Conservation (phyloP, 2,113 vertebrate species). For the Cheilinus undulatus region DNA sequence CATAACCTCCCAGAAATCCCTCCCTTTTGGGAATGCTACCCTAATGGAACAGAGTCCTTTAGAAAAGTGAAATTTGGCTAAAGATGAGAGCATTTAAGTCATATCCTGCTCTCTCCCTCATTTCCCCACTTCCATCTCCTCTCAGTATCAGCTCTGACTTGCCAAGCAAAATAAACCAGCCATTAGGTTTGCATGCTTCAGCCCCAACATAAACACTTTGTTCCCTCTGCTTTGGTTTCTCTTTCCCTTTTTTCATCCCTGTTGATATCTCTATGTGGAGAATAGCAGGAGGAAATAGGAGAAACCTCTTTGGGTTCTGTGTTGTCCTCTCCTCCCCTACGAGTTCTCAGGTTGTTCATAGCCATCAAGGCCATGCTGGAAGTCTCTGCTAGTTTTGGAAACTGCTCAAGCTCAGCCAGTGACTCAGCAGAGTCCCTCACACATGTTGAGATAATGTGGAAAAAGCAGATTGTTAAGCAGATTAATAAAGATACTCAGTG, state of each 20-base stretch:
- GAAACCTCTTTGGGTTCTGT: conserved; percentile 19
- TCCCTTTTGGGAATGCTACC: background rate
- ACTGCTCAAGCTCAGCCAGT: conserved; percentile 46
- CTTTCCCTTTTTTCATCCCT: conserved; percentile 26
- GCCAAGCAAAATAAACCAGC: conserved; percentile 72
- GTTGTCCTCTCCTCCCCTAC: conserved; percentile 8
- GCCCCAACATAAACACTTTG: conserved; percentile 53
- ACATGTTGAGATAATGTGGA: conserved; percentile 65
- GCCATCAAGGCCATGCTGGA: conserved; percentile 26
- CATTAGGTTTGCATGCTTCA: conserved; percentile 52
- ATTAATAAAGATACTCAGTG: conserved; percentile 67
- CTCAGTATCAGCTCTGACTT: conserved; percentile 38
- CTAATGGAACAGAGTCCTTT: conserved; percentile 10
- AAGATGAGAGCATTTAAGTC: conserved; percentile 53
- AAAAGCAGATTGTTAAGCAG: conserved; percentile 75
- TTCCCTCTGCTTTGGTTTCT: conserved; percentile 28
- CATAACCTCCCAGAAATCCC: conserved; percentile 22
- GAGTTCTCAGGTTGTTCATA: conserved; percentile 30
- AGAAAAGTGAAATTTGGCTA: conserved; percentile 54
- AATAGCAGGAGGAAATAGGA: conserved; percentile 42
- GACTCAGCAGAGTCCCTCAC: conserved; percentile 68
- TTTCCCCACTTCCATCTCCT: conserved; percentile 26
- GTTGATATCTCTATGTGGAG: conserved; percentile 58
- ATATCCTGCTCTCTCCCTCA: conserved; percentile 39
- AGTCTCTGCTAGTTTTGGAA: conserved; percentile 53